phyloP scores from a whole-genome alignment of 2,888 invertebrate species.

The Unio pictorum region DNA sequence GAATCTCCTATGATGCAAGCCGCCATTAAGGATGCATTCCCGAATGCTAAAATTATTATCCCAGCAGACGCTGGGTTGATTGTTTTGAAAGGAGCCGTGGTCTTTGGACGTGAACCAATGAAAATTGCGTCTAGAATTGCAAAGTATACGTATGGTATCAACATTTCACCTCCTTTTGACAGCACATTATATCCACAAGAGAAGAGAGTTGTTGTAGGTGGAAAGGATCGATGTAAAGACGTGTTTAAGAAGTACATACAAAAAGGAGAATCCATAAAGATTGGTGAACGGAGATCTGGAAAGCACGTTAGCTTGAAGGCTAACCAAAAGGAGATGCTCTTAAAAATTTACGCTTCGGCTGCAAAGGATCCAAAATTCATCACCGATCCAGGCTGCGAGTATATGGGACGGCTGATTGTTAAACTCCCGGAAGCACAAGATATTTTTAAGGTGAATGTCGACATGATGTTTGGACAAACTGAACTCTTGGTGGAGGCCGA shows the following conservation, averaged over 20 bases:
- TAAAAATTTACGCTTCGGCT: conserved; percentile 12
- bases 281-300: conserved; percentile 12
- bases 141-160: conserved; percentile 18
- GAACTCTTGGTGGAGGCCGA: no score
- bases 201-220: conserved; percentile 14
- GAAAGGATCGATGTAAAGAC: conserved; percentile 14
- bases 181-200: conserved; percentile 5
- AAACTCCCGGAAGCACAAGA: conserved; percentile 10
- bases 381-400: conserved; percentile 16
- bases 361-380: conserved; percentile 16
- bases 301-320: conserved; percentile 10
- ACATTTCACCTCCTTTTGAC: conserved; percentile 11
- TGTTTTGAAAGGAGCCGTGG: conserved; percentile 24
- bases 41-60: conserved; percentile 12
- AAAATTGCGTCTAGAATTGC: conserved; percentile 12
- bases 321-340: conserved; percentile 11
- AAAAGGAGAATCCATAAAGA: conserved; percentile 11
- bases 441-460: no score
- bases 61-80: conserved; percentile 24
- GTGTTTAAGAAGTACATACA: conserved; percentile 16
- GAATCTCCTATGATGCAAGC: conserved; percentile 20
- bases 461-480: no score
- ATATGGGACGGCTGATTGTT: conserved; percentile 16
- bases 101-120: conserved; percentile 19
- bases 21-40: conserved; percentile 13